Percentiles rank a stretch among this genome's conserved stretches.
Conservation (phyloP, 2,113 vertebrate genomes). For the Malurus alboscapulatus region DNA sequence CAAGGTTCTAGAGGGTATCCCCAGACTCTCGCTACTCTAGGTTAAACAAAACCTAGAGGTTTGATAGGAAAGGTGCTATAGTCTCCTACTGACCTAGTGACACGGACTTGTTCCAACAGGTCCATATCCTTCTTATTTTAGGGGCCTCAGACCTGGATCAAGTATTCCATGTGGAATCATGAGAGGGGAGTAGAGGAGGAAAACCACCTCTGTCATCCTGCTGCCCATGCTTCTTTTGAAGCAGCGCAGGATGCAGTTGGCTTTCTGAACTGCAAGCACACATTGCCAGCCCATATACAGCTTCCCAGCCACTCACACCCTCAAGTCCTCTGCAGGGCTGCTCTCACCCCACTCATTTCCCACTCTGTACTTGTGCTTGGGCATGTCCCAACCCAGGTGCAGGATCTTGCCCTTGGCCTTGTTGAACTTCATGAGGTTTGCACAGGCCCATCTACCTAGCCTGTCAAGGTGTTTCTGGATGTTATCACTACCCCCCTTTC, state of each 20-base stretch:
- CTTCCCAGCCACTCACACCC: background rate
- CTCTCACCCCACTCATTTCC: background rate
- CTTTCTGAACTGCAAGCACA: background rate
- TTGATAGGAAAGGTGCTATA: background rate
- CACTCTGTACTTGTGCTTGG: background rate
- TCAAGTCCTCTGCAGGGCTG: background rate
- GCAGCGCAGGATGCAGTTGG: background rate
- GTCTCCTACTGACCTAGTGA: background rate
- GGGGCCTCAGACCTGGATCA: background rate
- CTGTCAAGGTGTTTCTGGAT: background rate
- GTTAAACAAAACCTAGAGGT: background rate
- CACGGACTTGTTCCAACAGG: background rate
- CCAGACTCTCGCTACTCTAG: background rate
- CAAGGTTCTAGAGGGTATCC: background rate
- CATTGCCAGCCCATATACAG: background rate
- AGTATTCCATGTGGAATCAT: background rate
- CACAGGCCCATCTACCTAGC: background rate
- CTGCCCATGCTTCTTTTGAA: background rate
- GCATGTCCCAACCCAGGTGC: background rate
- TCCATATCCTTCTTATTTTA: background rate
- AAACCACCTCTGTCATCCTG: background rate
- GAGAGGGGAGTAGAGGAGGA: background rate
- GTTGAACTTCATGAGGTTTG: background rate
- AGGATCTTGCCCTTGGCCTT: background rate
- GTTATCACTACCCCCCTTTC: accelerated